A percentile compares a stretch with the other conserved stretches of the same genome.
These are phyloP conservation scores for Hafferia zeledoni DNA, from an alignment of 2,797 vertebrate species.

Conservation along the genomic window DNA sequence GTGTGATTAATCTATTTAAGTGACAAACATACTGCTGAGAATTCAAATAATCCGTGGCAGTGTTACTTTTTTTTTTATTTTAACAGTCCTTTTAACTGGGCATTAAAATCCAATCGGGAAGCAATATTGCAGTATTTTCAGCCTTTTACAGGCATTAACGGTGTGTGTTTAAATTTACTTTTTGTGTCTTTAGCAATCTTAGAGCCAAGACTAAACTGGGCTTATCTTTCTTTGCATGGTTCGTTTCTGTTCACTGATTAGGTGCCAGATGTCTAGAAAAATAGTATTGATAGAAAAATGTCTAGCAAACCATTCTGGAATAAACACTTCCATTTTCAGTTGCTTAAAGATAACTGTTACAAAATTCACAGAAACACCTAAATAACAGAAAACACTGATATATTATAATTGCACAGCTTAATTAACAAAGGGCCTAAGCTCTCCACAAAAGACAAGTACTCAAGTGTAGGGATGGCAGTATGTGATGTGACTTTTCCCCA, in stretches of 20 bases:
- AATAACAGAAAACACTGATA: neutral
- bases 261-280: constrained; percentile 5
- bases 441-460: neutral
- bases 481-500: neutral
- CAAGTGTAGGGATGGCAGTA: neutral
- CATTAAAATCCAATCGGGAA: neutral
- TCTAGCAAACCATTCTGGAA: neutral
- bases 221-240: neutral
- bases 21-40: neutral
- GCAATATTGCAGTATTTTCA: neutral
- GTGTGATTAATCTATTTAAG: neutral
- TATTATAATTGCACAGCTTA: neutral
- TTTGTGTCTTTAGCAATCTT: neutral
- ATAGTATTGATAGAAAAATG: neutral
- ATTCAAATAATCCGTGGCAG: neutral
- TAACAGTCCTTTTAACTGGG: neutral
- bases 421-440: neutral
- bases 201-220: neutral
- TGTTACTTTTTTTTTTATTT: accelerated
- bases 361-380: neutral
- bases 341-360: neutral
- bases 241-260: neutral
- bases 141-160: neutral
- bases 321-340: neutral
- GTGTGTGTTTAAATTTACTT: neutral